Evolutionary conservation across 1,140 invertebrate genomes (phyloP).

Genomic region (Hypsibius dujardini): DNA sequence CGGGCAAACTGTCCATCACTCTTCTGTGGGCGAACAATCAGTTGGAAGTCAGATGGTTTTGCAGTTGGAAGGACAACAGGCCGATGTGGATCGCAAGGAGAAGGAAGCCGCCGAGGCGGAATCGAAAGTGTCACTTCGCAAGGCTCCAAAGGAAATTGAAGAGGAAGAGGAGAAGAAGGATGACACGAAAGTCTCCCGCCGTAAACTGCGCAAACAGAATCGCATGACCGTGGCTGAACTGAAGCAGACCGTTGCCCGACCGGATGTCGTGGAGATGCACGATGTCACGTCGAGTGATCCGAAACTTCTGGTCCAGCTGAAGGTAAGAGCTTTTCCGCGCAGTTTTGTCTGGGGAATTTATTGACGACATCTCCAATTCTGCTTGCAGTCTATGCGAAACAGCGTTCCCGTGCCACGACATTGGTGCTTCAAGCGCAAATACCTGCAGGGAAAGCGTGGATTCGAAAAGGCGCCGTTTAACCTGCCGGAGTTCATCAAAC

Average conservation of each 20-base stretch:
- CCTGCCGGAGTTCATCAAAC: conserved; percentile 92
- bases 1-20: no score
- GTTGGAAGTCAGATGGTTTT: no score
- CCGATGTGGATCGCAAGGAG: conserved; percentile 8
- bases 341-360: no score
- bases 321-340: no score
- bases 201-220: conserved; percentile 82
- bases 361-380: no score
- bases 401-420: conserved; percentile 90
- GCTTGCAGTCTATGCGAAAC: conserved; percentile 53
- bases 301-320: conserved; percentile 78
- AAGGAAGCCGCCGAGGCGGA: conserved; percentile 39
- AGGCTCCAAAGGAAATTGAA: conserved; percentile 32
- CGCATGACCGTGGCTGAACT: conserved; percentile 82
- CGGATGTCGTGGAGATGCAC: conserved; percentile 99
- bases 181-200: conserved; percentile 72
- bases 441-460: conserved; percentile 84
- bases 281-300: conserved; percentile 96
- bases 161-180: conserved; percentile 38
- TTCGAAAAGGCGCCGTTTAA: conserved; percentile 98
- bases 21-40: no score
- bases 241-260: conserved; percentile 66
- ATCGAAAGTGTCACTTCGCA: conserved; percentile 38
- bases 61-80: conserved; percentile 19
- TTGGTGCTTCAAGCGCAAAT: conserved; percentile 98